Evolutionary conservation across 2,797 vertebrate species (phyloP), one percentile per base, ranked within the genome.

Genomic region (Zalophus californianus): DNA sequence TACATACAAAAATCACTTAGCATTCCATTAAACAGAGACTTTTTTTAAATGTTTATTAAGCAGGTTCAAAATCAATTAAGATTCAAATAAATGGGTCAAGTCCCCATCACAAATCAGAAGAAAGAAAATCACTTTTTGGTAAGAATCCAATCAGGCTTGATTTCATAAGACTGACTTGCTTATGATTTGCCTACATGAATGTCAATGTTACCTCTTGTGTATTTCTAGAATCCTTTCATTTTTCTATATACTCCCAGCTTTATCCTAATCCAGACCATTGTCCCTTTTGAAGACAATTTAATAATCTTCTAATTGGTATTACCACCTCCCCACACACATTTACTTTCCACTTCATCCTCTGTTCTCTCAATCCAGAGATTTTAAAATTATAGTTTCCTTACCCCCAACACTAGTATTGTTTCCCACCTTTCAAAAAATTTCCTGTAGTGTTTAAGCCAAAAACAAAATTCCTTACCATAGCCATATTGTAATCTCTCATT

Each of bases 11-110:
- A 94, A 25, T 60, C 52, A 54, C 16, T 66, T 62, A 75, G 23
- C 2, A 52, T 94, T 54, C 27, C 52, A 82, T 44, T 90, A 80
- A 50, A 23, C 50, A 82, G 25, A 88, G 60, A 86, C 29, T 66
- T 86, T 84, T 66, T 86, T 84, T 82, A 73, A 58, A 75, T 77
- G 86, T 10, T 86, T 93, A 87, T 27, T 72, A 95, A 95, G 68
- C n/a, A 52, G 44, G 25, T 82, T 94, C n/a, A 85, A 70, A 94
- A 87, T 93, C 25, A 86, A 38, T 86, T 92, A 84, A 86, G 52
- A 92, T 95, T 85, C 64, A 92, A 60, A 89, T 86, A 94, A 35
- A 23, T 85, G 48, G 56, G 23, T 72, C 54, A 93, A 52, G 29
- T 72, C 29, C 38, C 73, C 38, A 58, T 68, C 38, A 64, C n/a